A percentile compares a stretch with the other conserved stretches of the same genome.
These are phyloP conservation scores for Pitta sordida DNA, from an alignment of 2,113 vertebrate genomes.

Conservation along the genomic window DNA sequence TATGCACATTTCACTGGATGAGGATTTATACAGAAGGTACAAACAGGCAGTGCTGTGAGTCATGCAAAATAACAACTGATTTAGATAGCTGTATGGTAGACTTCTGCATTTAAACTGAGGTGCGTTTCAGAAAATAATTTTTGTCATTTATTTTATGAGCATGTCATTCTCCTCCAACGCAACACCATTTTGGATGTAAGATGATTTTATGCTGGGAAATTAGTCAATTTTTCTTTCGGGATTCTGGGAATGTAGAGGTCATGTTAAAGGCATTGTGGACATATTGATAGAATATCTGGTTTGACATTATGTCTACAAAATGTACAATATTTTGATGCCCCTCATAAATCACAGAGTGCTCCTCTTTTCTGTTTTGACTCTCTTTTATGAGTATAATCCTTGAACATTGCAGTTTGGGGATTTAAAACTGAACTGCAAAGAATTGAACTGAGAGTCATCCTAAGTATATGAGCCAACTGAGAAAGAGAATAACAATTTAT, in stretches of 20 bases:
- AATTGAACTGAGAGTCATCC: background rate
- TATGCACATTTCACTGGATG: background rate
- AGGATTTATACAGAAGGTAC: background rate
- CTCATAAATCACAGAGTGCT: background rate
- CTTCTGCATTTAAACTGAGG: background rate
- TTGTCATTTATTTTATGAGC: background rate
- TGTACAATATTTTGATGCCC: background rate
- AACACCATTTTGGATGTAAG: background rate
- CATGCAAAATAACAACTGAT: background rate
- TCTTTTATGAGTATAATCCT: background rate
- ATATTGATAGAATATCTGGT: background rate
- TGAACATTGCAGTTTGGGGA: background rate
- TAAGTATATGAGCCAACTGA: background rate
- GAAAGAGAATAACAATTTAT: background rate
- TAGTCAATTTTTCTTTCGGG: background rate
- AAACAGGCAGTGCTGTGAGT: background rate
- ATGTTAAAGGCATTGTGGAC: background rate
- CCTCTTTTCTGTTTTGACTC: background rate
- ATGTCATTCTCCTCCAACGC: background rate
- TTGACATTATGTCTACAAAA: background rate
- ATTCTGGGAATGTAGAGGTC: background rate
- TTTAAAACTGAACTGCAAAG: background rate
- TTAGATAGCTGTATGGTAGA: background rate
- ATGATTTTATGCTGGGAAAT: background rate
- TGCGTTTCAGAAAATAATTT: background rate